Percentiles rank a stretch among this genome's conserved stretches.
Evolutionary conservation across 2,113 vertebrate genomes (phyloP).

Genomic region (Apus apus): DNA sequence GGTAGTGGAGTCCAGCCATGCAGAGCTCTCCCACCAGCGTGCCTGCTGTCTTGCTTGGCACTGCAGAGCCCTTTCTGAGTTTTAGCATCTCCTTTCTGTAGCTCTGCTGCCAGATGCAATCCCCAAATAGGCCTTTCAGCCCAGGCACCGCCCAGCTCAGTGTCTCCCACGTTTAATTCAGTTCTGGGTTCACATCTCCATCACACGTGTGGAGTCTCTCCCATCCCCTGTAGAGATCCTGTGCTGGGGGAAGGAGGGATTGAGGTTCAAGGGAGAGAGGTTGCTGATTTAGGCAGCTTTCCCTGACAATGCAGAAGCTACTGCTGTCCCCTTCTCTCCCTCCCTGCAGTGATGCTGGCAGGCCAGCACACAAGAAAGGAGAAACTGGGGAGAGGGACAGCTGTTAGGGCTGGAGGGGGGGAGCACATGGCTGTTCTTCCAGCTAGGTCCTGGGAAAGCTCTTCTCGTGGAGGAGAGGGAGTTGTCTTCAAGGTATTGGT

Average conservation of each 20-base stretch:
- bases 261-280: not conserved
- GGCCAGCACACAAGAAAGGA: not conserved
- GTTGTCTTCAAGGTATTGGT: not conserved
- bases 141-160: not conserved
- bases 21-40: not conserved
- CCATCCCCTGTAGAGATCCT: not conserved
- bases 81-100: not conserved
- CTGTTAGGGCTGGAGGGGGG: not conserved
- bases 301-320: not conserved
- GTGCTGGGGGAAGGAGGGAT: fast-evolving
- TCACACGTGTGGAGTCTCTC: not conserved
- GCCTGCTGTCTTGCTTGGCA: not conserved
- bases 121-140: not conserved
- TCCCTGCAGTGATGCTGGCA: not conserved
- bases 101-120: not conserved
- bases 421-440: not conserved
- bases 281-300: not conserved
- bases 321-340: not conserved
- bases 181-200: not conserved
- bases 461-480: fast-evolving
- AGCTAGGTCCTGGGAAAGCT: not conserved
- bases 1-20: not conserved
- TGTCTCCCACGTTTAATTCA: not conserved
- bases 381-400: not conserved
- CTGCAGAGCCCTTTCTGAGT: not conserved